Percentiles rank a stretch among this genome's conserved stretches.
Evolutionary conservation across 2,113 vertebrate species (phyloP).

Genomic region (Macrotus californicus): DNA sequence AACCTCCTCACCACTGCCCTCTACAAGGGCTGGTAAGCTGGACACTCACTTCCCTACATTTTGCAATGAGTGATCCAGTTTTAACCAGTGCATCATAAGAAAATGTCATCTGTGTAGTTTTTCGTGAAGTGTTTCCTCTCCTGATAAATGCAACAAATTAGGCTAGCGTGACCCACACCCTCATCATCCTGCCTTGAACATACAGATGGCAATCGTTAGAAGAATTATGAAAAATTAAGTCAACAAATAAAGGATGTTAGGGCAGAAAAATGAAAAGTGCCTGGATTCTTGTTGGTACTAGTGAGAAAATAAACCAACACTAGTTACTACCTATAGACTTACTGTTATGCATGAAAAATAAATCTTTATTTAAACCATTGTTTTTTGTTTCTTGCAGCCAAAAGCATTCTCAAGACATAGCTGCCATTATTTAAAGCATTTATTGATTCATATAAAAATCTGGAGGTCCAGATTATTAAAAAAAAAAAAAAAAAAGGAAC

Average conservation of each 20-base stretch:
- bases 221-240: neutral
- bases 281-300: neutral
- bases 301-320: neutral
- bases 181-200: neutral
- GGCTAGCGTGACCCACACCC: neutral
- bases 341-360: neutral
- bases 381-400: conserved; percentile 22
- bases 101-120: neutral
- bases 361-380: conserved; percentile 10
- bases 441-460: conserved; percentile 7
- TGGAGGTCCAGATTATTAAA: neutral
- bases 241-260: neutral
- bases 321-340: neutral
- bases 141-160: neutral
- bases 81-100: neutral
- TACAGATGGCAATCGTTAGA: neutral
- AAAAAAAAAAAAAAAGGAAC: neutral
- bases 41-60: neutral
- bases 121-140: neutral
- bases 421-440: conserved; percentile 29
- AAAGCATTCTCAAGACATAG: neutral
- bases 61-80: neutral
- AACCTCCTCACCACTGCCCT: neutral
- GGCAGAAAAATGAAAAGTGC: neutral
- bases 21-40: neutral